Evolutionary conservation across 2,888 invertebrate species (phyloP).

Genomic region (Trichopoda pennipes): DNA sequence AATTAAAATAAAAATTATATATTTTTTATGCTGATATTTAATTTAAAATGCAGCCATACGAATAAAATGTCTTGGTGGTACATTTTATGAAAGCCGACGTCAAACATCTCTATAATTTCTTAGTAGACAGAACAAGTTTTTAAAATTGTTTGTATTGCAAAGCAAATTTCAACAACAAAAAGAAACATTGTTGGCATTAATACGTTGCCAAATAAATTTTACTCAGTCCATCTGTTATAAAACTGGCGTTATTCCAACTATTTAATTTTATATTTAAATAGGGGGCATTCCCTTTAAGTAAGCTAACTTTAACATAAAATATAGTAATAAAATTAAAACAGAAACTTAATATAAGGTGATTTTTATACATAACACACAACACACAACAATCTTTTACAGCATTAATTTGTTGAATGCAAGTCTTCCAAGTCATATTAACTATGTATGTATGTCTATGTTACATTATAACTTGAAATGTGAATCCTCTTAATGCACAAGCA

Average conservation of each 20-base stretch:
- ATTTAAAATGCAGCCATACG: too few relatives aligned
- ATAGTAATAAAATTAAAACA: not conserved
- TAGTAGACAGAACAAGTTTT: slow-evolving; percentile 34
- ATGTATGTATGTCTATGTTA: too few relatives aligned
- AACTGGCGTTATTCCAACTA: slow-evolving; percentile 51
- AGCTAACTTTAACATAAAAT: not conserved
- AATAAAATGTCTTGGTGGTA: not conserved
- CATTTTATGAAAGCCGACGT: slow-evolving; percentile 47
- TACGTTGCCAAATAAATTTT: slow-evolving; percentile 18
- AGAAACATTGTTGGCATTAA: not conserved
- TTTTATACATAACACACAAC: not conserved
- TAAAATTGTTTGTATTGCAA: slow-evolving; percentile 19
- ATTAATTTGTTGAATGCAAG: not conserved
- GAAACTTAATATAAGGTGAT: not conserved
- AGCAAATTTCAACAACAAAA: not conserved
- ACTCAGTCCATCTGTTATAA: slow-evolving; percentile 31
- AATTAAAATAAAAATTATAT: too few relatives aligned
- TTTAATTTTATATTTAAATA: not conserved
- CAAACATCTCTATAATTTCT: slow-evolving; percentile 60
- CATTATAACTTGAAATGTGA: slow-evolving; percentile 3
- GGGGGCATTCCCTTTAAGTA: slow-evolving; percentile 8
- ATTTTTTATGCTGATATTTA: too few relatives aligned
- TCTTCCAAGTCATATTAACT: not conserved
- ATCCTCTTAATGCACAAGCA: slow-evolving; percentile 17
- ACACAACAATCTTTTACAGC: not conserved